These are phyloP conservation scores for Zygaena filipendulae DNA, from an alignment of 2,888 invertebrate genomes.

Conservation along the genomic window DNA sequence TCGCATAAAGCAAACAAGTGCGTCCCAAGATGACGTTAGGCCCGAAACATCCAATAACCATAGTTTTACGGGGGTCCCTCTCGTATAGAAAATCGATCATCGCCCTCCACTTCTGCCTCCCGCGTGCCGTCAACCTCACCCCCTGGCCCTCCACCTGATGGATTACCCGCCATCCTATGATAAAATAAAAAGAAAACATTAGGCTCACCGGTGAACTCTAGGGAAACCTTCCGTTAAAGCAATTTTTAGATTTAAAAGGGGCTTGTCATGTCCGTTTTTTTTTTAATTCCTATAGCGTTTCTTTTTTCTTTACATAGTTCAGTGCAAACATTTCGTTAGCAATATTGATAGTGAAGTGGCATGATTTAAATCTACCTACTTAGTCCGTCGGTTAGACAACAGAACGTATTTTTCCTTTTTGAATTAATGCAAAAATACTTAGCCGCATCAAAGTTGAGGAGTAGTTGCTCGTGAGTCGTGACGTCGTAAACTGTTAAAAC, in stretches of 20 bases:
- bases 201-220: conserved; percentile 35
- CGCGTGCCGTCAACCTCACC: conserved; percentile 1
- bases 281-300: too few relatives aligned
- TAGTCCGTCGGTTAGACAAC: too few relatives aligned
- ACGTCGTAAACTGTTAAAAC: too few relatives aligned
- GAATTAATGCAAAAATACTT: too few relatives aligned
- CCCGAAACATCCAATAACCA: conserved; percentile 58
- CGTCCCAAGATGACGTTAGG: conserved; percentile 36
- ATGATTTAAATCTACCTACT: too few relatives aligned
- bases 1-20: conserved; percentile 37
- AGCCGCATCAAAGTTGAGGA: too few relatives aligned
- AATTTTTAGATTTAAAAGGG: conserved; percentile 34
- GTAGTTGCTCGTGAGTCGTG: too few relatives aligned
- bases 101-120: conserved; percentile 22
- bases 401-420: too few relatives aligned
- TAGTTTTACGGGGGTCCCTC: conserved; percentile 51
- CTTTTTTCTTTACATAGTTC: conserved; percentile 11
- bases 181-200: conserved; percentile 64
- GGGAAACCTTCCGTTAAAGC: conserved; percentile 40
- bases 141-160: conserved; percentile 43
- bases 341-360: too few relatives aligned
- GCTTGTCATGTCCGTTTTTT: conserved; percentile 44
- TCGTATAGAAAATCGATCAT: conserved; percentile 50
- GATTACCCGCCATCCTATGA: conserved; percentile 50
- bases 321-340: conserved; percentile 1